Evolutionary conservation across 2,113 vertebrate species (phyloP), one percentile per base, ranked within the genome.

Genomic region (Odobenus rosmarus): DNA sequence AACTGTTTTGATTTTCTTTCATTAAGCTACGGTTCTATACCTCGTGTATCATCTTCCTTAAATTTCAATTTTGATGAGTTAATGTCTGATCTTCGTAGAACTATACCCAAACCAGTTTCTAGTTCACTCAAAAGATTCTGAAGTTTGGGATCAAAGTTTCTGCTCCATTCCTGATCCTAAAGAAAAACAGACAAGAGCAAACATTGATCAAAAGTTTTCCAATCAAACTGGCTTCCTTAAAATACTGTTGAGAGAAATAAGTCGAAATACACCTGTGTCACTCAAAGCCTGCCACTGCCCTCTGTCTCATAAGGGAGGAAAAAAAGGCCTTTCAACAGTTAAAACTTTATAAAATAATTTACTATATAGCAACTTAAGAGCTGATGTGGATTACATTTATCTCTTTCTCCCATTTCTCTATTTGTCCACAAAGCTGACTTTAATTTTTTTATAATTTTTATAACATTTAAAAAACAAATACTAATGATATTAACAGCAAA

Each of bases 81-180:
- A 90, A 98, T 88, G 96, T 99, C 99, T 92, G 99, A 99, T 97
- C 99, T 99, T 80, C 99, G 99, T 55, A 99, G 98, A 97, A 99
- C 98, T 80, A 99, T 98, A 88, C 99, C 99, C 96, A 99, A 98
- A 14, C 99, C 99, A 85, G 98, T 98, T 98, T 99, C 99, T 90
- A 99, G 98, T 72, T 99, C 99, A 98, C 98, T 99, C 97, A 99
- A 98, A 97, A 99, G 99, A 93, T 98, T 99, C 95, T 99, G 99
- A 33, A 99, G 99, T 97, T 99, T 99, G 1, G 99, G 99, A 98
- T 99, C 99, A 98, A 99, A 99, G 26, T 98, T 98, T 97, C 99
- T 99, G 98, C 99, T 99, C 99, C 99, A 99, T 82, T 98, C 99
- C 76, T 99, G 99, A 99, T 99, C 99, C 99, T 99, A 96, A 83